Percentiles rank a stretch among this genome's conserved stretches.
Evolutionary conservation across 2,888 invertebrate genomes (phyloP).

Genomic region (Desoria tigrina): DNA sequence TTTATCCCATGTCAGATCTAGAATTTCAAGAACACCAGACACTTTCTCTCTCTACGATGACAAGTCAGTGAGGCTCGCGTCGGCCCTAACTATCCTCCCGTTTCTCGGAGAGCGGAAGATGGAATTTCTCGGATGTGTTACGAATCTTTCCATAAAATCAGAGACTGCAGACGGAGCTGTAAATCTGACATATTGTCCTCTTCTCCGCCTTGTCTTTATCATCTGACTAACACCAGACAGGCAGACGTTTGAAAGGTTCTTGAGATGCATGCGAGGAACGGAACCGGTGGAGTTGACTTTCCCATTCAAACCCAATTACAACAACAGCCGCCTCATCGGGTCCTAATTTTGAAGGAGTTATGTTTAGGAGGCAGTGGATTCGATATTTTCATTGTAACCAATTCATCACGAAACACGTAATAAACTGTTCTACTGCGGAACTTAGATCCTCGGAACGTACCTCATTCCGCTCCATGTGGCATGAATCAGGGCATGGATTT

Average conservation of each 20-base stretch:
- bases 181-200: slow-evolving; percentile 22
- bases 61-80: background rate
- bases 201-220: background rate
- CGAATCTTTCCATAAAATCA: slow-evolving; percentile 32
- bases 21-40: background rate
- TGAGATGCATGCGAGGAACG: no score
- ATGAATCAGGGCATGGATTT: no score
- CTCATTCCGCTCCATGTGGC: no score
- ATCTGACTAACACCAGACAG: no score
- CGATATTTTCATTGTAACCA: background rate
- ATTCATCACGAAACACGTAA: slow-evolving; percentile 18
- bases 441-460: background rate
- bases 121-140: slow-evolving; percentile 28
- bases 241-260: no score
- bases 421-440: slow-evolving; percentile 10
- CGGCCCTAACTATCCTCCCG: background rate
- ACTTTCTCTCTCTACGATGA: slow-evolving; percentile 10
- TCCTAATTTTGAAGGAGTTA: slow-evolving; percentile 1
- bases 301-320: no score
- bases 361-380: background rate
- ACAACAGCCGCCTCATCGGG: no score
- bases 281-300: no score
- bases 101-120: background rate
- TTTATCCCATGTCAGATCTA: background rate
- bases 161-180: slow-evolving; percentile 27